phyloP scores from a whole-genome alignment of 2,797 vertebrate genomes.

The Mus minutoides region DNA sequence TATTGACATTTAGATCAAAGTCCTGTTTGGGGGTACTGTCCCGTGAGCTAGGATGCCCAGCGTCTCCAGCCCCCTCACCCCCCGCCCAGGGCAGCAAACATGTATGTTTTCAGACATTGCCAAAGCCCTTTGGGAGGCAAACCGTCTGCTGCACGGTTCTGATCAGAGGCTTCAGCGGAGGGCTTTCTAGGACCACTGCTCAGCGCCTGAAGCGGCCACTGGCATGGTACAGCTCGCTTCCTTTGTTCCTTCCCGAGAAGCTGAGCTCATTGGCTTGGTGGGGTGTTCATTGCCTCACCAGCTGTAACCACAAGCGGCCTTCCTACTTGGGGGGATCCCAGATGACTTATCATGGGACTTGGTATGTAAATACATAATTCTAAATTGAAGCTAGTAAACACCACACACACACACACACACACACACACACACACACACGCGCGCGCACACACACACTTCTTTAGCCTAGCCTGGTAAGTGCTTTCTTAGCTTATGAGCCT shows the following conservation, averaged over 20 bases:
- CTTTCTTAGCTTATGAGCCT: neutral
- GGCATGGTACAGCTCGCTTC: neutral
- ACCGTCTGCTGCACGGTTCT: fast-evolving
- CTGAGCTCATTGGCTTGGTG: conserved; percentile 65
- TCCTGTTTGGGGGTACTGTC: neutral
- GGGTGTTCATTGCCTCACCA: conserved; percentile 55
- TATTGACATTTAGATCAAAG: fast-evolving
- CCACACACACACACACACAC: neutral
- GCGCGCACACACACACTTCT: neutral
- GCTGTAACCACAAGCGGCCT: conserved; percentile 57
- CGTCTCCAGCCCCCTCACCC: neutral
- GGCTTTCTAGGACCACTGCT: neutral
- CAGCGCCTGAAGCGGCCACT: fast-evolving
- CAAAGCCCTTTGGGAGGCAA: neutral
- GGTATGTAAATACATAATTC: conserved; percentile 19
- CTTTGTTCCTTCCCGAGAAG: conserved; percentile 62
- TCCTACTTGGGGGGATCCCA: conserved; percentile 58
- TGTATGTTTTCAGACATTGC: neutral
- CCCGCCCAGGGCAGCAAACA: neutral
- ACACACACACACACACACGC: neutral
- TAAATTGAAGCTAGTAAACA: neutral
- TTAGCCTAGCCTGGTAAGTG: neutral
- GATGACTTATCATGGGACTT: conserved; percentile 61
- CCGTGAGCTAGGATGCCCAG: too few species aligned
- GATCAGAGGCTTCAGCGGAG: neutral